These are phyloP conservation scores for Rhagoletis pomonella DNA, from an alignment of 1,140 invertebrate genomes.

Conservation along the genomic window DNA sequence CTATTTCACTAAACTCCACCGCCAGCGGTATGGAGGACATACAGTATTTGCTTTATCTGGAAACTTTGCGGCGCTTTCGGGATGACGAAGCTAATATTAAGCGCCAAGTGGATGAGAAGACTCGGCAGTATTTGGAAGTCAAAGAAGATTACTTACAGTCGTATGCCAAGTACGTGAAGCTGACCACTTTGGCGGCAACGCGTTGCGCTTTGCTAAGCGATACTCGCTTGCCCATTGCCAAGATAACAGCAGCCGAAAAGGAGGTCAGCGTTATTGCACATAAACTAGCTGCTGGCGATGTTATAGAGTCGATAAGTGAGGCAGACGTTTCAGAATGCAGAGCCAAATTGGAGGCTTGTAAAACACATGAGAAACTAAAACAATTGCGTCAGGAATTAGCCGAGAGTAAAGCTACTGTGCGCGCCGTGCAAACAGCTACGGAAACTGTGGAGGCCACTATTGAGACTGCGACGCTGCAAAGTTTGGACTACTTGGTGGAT, in stretches of 20 bases:
- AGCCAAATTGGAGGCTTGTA: neutral
- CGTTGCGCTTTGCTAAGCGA: slow-evolving; percentile 52
- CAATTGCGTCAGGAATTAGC: slow-evolving; percentile 54
- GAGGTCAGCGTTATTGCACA: slow-evolving; percentile 4
- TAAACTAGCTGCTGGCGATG: slow-evolving; percentile 56
- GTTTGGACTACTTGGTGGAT: slow-evolving; percentile 59
- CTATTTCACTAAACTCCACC: neutral
- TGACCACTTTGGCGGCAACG: slow-evolving; percentile 58
- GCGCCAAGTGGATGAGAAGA: slow-evolving; percentile 66
- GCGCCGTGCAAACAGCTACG: slow-evolving; percentile 46
- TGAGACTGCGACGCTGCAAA: slow-evolving; percentile 59
- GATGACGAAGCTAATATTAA: slow-evolving; percentile 62
- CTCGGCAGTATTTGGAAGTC: slow-evolving; percentile 58
- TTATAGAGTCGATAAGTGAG: slow-evolving; percentile 51
- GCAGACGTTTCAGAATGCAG: slow-evolving; percentile 55
- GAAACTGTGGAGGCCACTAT: slow-evolving; percentile 61
- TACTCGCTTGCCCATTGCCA: neutral
- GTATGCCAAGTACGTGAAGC: slow-evolving; percentile 53
- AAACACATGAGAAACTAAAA: slow-evolving; percentile 39
- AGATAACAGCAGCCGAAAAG: neutral
- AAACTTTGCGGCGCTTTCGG: slow-evolving; percentile 62
- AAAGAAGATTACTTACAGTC: slow-evolving; percentile 62
- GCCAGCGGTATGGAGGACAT: slow-evolving; percentile 60
- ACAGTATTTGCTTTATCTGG: slow-evolving; percentile 63
- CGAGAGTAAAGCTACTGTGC: slow-evolving; percentile 57